Base-by-base conservation (phyloP, 1,140 invertebrate species). In the Microvelia longipes region DNA sequence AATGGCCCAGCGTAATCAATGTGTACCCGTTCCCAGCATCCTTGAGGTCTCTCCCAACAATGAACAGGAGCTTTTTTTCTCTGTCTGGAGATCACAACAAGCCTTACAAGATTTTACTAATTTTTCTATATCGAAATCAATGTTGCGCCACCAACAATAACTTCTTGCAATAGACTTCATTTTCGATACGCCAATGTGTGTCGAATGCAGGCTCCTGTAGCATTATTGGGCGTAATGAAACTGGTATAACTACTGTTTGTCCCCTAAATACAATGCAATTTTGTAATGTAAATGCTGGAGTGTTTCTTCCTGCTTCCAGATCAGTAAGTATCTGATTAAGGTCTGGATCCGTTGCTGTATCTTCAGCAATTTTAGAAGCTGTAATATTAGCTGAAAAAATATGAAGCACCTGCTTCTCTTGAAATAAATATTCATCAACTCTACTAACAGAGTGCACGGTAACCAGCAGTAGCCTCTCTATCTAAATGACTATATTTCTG, bases 391-490 rank as follows among this genome's bases (percentile, higher is more conserved):
- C 26, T 11, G 28, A 5, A 25, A 26, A 29, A 13, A 27, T 50
- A 5, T 28, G 29, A 13, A 30, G 27, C 25, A 60, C 67, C 27
- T 29, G 67, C 11, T 66, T 70, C 25, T 64, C 13, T 2, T 28
- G n/a, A 13, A 70, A 24, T 19, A 19, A 2, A 2, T 70, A 63
- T 29, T 19, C 30, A 67, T 66, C n/a, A n/a, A n/a, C n/a, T n/a
- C n/a, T n/a, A n/a, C 5, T 15, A 64, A 2, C 5, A n/a, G 78
- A 69, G 24, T 71, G 24, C n/a, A 77, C 72, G 74, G 80, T n/a
- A 82, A 69, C 83, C 77, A 2, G 78, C 77, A 1, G 82, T 5
- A 1, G 50, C 80, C 75, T 84, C 82, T 68, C 78, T 77, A 64
- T 85, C 81, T 24, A 80, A 77, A 68, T 80, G 76, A 29, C 75